Percentiles rank a stretch among this genome's conserved stretches.
These are phyloP conservation scores for Atherix ibis DNA, from an alignment of 2,888 invertebrate species.

Conservation along the genomic window DNA sequence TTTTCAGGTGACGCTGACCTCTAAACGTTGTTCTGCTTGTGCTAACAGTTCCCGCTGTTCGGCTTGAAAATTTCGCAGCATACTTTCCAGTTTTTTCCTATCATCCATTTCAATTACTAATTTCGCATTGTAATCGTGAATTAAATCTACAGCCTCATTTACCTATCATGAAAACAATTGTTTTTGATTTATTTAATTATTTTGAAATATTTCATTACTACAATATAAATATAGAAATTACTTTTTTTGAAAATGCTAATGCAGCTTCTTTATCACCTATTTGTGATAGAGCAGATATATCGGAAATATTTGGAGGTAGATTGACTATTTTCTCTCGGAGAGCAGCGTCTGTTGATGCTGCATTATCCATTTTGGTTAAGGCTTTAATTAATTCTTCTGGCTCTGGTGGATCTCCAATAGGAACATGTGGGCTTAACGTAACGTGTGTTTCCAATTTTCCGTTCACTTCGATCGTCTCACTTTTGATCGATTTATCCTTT, in stretches of 20 bases:
- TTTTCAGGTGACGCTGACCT: too few species aligned
- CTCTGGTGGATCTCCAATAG: conserved; percentile 74
- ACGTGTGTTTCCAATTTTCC: conserved; percentile 62
- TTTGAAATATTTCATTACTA: background rate
- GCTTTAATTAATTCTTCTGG: conserved; percentile 82
- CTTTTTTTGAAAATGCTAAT: conserved; percentile 59
- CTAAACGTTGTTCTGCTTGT: conserved; percentile 73
- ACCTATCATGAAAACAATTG: conserved; percentile 18
- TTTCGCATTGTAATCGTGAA: conserved; percentile 80
- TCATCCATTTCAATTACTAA: conserved; percentile 80
- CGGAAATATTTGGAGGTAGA: conserved; percentile 86
- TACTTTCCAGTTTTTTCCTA: conserved; percentile 65
- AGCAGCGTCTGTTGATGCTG: conserved; percentile 87
- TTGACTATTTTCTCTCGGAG: conserved; percentile 87
- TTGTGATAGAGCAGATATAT: conserved; percentile 71
- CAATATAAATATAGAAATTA: conserved; percentile 22
- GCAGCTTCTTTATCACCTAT: conserved; percentile 72
- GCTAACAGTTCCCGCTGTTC: conserved; percentile 72
- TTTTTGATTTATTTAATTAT: too few species aligned
- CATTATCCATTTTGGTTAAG: conserved; percentile 74
- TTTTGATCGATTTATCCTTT: conserved; percentile 29
- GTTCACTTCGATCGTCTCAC: conserved; percentile 42
- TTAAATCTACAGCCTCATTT: conserved; percentile 69
- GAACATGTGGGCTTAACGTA: conserved; percentile 62
- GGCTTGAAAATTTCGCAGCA: conserved; percentile 76